Percentiles rank a stretch among this genome's conserved stretches.
Evolutionary conservation across 1,140 invertebrate species (phyloP).

Genomic region (Paralvinella palmiformis): DNA sequence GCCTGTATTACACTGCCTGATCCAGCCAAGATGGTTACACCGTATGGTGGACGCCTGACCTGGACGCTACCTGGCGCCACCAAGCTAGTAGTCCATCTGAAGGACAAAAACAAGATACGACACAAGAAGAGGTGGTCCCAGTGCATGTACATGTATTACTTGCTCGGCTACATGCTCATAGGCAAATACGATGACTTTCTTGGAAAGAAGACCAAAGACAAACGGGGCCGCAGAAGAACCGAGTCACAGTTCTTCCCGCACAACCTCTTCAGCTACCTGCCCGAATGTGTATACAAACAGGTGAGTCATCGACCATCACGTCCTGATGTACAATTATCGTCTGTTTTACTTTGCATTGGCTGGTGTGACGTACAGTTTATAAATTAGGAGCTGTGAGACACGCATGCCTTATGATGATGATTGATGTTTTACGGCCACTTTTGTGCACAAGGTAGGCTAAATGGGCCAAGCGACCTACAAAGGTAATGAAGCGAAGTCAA

Average conservation of each 20-base stretch:
- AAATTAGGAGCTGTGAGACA: too few species aligned
- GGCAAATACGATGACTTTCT: constrained; percentile 61
- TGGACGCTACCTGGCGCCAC: constrained; percentile 49
- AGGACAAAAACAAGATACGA: constrained; percentile 48
- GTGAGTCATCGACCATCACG: too few species aligned
- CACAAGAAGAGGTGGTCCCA: constrained; percentile 52
- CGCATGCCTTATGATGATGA: too few species aligned
- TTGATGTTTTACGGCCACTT: too few species aligned
- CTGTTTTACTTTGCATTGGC: too few species aligned
- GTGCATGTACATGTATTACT: constrained; percentile 63
- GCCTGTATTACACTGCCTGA: constrained; percentile 25
- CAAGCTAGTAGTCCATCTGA: constrained; percentile 43
- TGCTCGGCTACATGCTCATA: constrained; percentile 58
- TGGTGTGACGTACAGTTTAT: too few species aligned
- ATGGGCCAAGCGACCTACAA: too few species aligned
- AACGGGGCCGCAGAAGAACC: neutral
- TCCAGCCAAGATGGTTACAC: constrained; percentile 38
- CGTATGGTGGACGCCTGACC: constrained; percentile 44
- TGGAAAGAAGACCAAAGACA: constrained; percentile 17
- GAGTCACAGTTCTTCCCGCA: constrained; percentile 8
- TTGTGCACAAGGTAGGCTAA: too few species aligned
- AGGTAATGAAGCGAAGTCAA: too few species aligned
- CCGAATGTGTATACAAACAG: constrained; percentile 15
- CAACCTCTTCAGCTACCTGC: constrained; percentile 22
- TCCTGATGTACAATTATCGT: too few species aligned